Base-by-base conservation (phyloP, 2,888 invertebrate species). In the Hirtodrosophila confusa region DNA sequence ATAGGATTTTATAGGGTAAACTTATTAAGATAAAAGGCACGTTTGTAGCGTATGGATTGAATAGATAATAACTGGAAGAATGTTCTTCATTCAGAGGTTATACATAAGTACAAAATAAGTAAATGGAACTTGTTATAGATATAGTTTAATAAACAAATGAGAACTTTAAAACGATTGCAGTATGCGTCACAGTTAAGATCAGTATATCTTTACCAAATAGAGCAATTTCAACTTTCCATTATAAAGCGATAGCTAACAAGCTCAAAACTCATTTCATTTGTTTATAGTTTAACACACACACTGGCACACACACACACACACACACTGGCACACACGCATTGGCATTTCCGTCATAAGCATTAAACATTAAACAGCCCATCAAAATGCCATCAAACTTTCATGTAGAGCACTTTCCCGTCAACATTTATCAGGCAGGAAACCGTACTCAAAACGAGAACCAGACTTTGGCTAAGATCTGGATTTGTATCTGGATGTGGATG, bases 181-280 rank as follows among this genome's bases (percentile, higher is more conserved):
- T 8, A 37, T 69, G 71, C 48, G 69, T 69, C 68, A 49, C 8
- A 36, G 27, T 27, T 50, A 29, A 39, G 24, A 63, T 43, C 17
- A 4, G 33, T 50, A 45, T 47, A 7, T 8, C 11, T 36, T 40
- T 29, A 29, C 78, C 74, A 74, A 74, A 74, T 77, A 58, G 67
- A 74, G 74, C 48, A 48, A 67, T 72, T 67, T 55, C 74, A 77
- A 77, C 74, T 77, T 74, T 77, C 73, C 60, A 72, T 51, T 72
- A 57, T 44, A 48, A 35, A 64, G 12, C 12, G 51, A 27, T 43
- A 39, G 40, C 39, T 41, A 69, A 41, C 53, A 50, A 39, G 66
- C 45, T 56, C 31, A 47, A 29, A 43, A 47, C 31, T 12, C 33
- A 53, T 68, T 41, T 44, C 10, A 68, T 64, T 56, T 64, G 47